Conservation (phyloP, 2,797 vertebrate genomes). For the Enteromius viviparus region DNA sequence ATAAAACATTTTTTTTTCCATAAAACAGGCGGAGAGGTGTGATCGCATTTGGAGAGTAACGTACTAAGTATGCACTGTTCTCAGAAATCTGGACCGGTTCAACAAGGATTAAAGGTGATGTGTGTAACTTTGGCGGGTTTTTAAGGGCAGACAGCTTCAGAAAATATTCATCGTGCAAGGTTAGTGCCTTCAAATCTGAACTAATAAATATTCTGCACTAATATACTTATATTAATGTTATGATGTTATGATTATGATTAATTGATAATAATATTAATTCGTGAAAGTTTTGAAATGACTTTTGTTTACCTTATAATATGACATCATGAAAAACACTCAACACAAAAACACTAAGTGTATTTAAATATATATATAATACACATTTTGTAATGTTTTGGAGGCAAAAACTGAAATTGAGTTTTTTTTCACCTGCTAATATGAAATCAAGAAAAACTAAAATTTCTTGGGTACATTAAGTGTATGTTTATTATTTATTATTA, state of each 20-base stretch:
- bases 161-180: not conserved
- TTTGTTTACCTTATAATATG: not conserved
- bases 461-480: not conserved
- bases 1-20: no score
- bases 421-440: not conserved
- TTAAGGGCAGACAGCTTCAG: not conserved
- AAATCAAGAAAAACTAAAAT: not conserved
- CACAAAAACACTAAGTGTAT: not conserved
- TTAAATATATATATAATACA: not conserved
- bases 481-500: not conserved
- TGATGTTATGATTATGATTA: not conserved
- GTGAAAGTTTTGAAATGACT: no score
- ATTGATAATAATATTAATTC: not conserved
- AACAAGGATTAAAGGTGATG: conserved; percentile 15
- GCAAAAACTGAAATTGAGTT: not conserved
- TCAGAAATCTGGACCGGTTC: not conserved
- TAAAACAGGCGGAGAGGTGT: not conserved
- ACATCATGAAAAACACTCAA: not conserved
- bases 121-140: not conserved
- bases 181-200: not conserved
- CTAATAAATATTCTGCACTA: not conserved
- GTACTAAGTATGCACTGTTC: not conserved
- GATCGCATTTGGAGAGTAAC: not conserved
- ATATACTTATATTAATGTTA: not conserved
- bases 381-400: not conserved